Conservation (phyloP, 2,888 invertebrate genomes). For the Polydrusus pterygomalis region DNA sequence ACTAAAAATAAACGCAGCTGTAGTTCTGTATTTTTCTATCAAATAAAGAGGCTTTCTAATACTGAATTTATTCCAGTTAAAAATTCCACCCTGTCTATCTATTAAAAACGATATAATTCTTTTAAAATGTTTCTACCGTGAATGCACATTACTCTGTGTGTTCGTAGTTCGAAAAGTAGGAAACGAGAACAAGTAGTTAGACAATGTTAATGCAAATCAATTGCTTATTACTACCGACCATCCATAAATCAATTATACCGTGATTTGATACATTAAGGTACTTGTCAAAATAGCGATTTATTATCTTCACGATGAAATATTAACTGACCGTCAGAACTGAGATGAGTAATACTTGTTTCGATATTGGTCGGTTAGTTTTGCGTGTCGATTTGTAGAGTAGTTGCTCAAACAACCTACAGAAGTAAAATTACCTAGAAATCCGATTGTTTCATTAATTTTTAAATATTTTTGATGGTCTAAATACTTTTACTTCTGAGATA, state of each 20-base stretch:
- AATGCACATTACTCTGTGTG: background rate
- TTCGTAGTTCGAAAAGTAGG: background rate
- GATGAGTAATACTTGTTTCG: conserved; percentile 57
- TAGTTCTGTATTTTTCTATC: too few species aligned
- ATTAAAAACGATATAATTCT: too few species aligned
- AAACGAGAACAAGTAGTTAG: conserved; percentile 65
- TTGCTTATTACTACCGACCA: conserved; percentile 70
- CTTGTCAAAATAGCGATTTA: conserved; percentile 69
- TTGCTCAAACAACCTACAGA: background rate
- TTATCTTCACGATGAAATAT: conserved; percentile 69
- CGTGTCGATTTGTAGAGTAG: conserved; percentile 8
- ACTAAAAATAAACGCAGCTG: too few species aligned
- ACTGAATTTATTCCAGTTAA: too few species aligned
- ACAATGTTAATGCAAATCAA: conserved; percentile 73
- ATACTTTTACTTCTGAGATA: too few species aligned
- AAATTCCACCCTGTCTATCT: too few species aligned
- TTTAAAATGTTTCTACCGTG: too few species aligned
- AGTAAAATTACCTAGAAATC: background rate
- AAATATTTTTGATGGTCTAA: too few species aligned
- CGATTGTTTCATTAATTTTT: too few species aligned
- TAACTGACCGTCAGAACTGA: conserved; percentile 63
- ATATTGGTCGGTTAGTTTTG: conserved; percentile 29
- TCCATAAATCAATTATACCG: conserved; percentile 71
- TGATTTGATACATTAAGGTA: conserved; percentile 72
- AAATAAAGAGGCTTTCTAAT: too few species aligned